Conservation (phyloP, 2,113 vertebrate species). For the Euleptes europaea region DNA sequence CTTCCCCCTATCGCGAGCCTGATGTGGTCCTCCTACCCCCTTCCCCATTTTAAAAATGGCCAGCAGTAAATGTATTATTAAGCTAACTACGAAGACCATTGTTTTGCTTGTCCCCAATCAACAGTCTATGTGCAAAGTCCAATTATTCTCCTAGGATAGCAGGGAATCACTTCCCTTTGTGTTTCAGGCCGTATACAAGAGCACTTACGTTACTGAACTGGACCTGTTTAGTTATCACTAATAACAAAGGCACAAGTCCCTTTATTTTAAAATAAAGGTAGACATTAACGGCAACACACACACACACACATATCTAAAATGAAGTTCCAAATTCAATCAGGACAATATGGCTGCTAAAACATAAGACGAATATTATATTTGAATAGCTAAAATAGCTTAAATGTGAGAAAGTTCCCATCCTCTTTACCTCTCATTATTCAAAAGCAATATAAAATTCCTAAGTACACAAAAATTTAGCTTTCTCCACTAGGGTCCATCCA, state of each 20-base stretch:
- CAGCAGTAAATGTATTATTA: not conserved
- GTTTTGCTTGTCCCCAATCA: not conserved
- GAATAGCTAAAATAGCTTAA: not conserved
- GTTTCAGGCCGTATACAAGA: not conserved
- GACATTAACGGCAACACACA: not conserved
- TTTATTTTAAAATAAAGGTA: not conserved
- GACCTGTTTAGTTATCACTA: not conserved
- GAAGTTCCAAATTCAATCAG: not conserved
- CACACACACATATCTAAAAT: no score
- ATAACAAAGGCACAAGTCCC: not conserved
- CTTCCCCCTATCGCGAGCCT: not conserved
- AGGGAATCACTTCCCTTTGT: not conserved
- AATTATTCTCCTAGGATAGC: not conserved
- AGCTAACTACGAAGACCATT: not conserved
- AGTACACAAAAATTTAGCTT: slow-evolving; percentile 18
- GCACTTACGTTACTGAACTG: not conserved
- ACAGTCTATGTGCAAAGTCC: not conserved
- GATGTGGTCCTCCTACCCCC: not conserved
- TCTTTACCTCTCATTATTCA: not conserved
- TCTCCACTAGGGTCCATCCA: not conserved
- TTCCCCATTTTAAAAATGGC: not conserved
- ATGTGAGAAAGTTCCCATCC: not conserved
- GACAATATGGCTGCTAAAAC: not conserved
- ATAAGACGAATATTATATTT: not conserved
- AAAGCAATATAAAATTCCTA: slow-evolving; percentile 23